Conservation (phyloP, 2,888 invertebrate species). For the Eumerus sabulonum region DNA sequence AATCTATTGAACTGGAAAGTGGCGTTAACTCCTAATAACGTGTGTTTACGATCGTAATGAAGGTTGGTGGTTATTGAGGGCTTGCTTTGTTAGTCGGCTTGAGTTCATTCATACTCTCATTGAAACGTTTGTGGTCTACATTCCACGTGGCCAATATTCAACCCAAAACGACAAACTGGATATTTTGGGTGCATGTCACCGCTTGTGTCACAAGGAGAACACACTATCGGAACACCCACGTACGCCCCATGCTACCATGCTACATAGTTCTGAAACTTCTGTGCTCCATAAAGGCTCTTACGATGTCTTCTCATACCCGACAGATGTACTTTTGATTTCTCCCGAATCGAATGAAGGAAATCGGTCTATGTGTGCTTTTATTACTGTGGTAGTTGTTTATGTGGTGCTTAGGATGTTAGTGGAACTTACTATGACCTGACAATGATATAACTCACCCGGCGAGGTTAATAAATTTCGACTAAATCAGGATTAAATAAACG, state of each 20-base stretch:
- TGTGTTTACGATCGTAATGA: background rate
- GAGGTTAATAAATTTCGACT: constrained; percentile 33
- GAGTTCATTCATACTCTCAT: background rate
- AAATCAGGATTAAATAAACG: constrained; percentile 20
- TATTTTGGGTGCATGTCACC: constrained; percentile 26
- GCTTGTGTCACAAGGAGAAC: constrained; percentile 22
- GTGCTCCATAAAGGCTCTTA: no score
- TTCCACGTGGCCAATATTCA: constrained; percentile 22
- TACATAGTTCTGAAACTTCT: no score
- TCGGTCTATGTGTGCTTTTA: background rate
- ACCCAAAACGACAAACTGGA: constrained; percentile 7
- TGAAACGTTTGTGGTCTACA: background rate
- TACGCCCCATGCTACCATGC: no score
- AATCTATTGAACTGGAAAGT: constrained; percentile 47
- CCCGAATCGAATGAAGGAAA: no score
- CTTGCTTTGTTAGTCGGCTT: constrained; percentile 25
- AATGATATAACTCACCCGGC: constrained; percentile 17
- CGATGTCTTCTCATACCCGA: constrained; percentile 12
- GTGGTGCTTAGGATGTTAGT: constrained; percentile 11
- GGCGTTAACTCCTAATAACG: constrained; percentile 17
- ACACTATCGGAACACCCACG: constrained; percentile 14
- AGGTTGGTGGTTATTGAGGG: background rate
- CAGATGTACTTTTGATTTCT: no score
- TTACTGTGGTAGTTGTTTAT: background rate
- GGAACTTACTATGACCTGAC: constrained; percentile 24